Conservation (phyloP, 2,888 invertebrate genomes). For the Strigamia transsilvanica region DNA sequence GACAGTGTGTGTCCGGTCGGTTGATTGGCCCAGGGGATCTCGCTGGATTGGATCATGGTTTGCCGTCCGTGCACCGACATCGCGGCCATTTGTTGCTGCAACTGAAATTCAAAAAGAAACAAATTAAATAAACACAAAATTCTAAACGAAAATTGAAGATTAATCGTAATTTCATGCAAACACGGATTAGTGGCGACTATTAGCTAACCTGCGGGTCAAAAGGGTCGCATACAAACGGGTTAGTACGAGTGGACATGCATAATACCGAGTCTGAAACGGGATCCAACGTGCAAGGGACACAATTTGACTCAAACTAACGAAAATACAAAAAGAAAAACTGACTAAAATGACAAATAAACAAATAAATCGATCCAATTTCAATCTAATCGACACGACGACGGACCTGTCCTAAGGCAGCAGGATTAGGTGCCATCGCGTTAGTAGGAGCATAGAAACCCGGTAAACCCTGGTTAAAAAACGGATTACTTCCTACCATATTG, state of each 20-base stretch:
- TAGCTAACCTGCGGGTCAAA: neutral
- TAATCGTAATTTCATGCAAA: neutral
- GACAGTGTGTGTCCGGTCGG: conserved; percentile 59
- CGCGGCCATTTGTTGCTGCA: conserved; percentile 54
- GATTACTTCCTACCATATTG: conserved; percentile 49
- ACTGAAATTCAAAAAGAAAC: neutral
- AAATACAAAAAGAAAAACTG: neutral
- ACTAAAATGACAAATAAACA: neutral
- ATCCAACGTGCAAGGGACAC: conserved; percentile 17
- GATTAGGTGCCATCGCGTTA: conserved; percentile 17
- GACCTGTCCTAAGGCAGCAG: conserved; percentile 51
- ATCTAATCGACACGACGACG: neutral
- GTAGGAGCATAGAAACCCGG: conserved; percentile 20
- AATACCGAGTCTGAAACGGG: conserved; percentile 7
- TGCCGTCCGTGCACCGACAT: conserved; percentile 28
- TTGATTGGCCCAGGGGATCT: conserved; percentile 47
- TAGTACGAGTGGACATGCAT: conserved; percentile 29
- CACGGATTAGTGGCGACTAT: neutral
- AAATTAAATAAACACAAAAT: neutral
- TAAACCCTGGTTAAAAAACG: conserved; percentile 20
- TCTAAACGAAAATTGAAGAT: neutral
- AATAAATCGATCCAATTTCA: neutral
- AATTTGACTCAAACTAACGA: conserved; percentile 28
- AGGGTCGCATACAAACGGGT: conserved; percentile 21
- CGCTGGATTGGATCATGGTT: neutral